Conservation (phyloP, 2,888 invertebrate genomes). For the Mystacides longicornis region DNA sequence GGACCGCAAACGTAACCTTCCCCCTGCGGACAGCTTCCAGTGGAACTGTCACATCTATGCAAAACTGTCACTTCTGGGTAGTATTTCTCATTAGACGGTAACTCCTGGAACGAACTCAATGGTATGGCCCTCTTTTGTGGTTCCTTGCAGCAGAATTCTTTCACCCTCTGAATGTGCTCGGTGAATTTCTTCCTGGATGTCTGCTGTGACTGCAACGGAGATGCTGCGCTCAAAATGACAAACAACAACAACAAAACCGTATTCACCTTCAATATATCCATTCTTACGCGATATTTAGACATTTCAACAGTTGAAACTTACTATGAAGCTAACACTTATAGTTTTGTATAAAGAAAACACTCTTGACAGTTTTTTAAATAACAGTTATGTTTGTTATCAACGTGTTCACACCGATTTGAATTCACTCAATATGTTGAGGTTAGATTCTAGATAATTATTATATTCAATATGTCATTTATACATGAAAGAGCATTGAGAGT, state of each 20-base stretch:
- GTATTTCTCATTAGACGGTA: conserved; percentile 10
- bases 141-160: conserved; percentile 6
- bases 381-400: no score
- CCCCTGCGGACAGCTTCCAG: not conserved
- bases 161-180: conserved; percentile 3
- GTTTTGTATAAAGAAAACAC: no score
- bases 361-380: no score
- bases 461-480: no score
- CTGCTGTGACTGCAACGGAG: not conserved
- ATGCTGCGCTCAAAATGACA: not conserved
- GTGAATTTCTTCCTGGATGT: not conserved
- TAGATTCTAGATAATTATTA: no score
- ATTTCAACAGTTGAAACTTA: no score
- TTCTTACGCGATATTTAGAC: not conserved
- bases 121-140: conserved; percentile 10
- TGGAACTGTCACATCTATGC: conserved; percentile 9
- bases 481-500: no score
- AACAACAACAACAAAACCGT: not conserved
- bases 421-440: no score
- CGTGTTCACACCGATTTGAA: no score
- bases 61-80: conserved; percentile 13
- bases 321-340: no score
- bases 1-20: conserved; percentile 8
- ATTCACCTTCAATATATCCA: not conserved
- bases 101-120: not conserved